These are phyloP conservation scores for Cepaea hortensis DNA, from an alignment of 2,888 invertebrate genomes.

Conservation along the genomic window DNA sequence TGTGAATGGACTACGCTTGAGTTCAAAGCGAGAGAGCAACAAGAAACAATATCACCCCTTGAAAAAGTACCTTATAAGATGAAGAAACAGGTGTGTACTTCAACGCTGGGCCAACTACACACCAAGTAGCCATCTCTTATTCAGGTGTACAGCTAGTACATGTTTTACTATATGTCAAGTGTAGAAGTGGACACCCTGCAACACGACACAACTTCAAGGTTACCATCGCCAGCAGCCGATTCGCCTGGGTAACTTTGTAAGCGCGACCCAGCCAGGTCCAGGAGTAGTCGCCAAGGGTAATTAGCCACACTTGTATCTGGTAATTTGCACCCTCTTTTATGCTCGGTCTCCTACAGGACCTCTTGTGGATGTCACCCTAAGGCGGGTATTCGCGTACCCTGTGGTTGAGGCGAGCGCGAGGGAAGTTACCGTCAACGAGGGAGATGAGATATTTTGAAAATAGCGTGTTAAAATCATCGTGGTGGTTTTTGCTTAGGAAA, in stretches of 20 bases:
- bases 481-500: not conserved
- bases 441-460: not conserved
- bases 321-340: constrained; percentile 21
- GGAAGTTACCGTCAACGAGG: not conserved
- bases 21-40: too few species aligned
- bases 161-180: too few species aligned
- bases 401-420: not conserved
- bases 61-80: too few species aligned
- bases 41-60: too few species aligned
- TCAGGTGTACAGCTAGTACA: too few species aligned
- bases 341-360: not conserved
- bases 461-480: not conserved
- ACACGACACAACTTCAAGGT: not conserved
- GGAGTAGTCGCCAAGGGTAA: constrained; percentile 2
- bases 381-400: constrained; percentile 4
- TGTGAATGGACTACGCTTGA: too few species aligned
- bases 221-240: not conserved
- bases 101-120: too few species aligned
- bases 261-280: not conserved
- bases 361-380: constrained; percentile 8
- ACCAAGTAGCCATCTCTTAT: too few species aligned
- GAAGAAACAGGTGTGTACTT: too few species aligned
- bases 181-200: not conserved
- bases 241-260: not conserved
- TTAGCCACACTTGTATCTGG: constrained; percentile 34